Base-by-base conservation (phyloP, 2,888 invertebrate genomes). In the Pasiphila rectangulata region DNA sequence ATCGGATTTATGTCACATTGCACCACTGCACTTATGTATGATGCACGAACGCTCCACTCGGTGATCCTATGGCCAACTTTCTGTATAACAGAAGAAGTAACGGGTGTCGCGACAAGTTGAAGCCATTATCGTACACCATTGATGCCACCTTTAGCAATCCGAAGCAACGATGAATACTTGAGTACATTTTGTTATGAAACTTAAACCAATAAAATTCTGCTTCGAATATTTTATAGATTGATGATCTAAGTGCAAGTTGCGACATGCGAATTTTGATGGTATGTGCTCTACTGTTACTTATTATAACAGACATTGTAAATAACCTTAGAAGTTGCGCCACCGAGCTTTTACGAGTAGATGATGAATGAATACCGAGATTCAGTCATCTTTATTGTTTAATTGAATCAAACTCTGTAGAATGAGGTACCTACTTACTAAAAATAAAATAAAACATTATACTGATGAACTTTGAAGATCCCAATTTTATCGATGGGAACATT, bases 91-190 rank as follows among this genome's bases (percentile, higher is more conserved):
- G 24, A 40, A 16, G 10, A 27, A 9, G 16, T 46, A 29, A 47
- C 45, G 47, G 41, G 27, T 47, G 48, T 50, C 52, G 43, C 56
- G 56, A 56, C 53, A 57, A 58, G 42, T 44, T 67, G 64, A 42
- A 61, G 62, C 54, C 54, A 64, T 61, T 67, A 65, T 67, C 69
- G 71, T 71, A 72, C 73, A 77, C 61, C 52, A 60, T 48, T 60
- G 55, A 60, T 56, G 60, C 53, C 59, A 43, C 46, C 50, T 71
- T 68, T 69, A 61, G 75, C 71, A 78, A 79, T 61, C 64, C 57
- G 55, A 56, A 63, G 61, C 58, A 58, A 48, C 60, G 52, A 56
- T 67, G 75, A 77, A 78, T 81, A 73, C 67, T 53, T 69, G 63
- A 72, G 66, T 58, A 57, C 42, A 24, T 51, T 32, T 56, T 49